These are phyloP conservation scores for Crypturellus tataupa DNA, from an alignment of 2,797 vertebrate species.

Conservation along the genomic window DNA sequence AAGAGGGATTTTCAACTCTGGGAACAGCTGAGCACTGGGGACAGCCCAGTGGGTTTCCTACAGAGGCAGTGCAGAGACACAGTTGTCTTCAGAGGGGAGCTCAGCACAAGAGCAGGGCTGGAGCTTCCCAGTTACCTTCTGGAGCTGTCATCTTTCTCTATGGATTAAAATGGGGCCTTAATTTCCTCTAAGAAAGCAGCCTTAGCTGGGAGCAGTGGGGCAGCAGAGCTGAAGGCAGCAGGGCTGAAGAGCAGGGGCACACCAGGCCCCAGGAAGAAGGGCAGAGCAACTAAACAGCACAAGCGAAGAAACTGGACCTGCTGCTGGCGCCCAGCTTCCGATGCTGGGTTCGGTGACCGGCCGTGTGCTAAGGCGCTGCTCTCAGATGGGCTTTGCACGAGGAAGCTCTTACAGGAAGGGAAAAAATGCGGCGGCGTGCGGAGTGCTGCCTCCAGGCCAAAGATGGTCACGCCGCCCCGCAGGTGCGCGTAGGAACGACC, in stretches of 20 bases:
- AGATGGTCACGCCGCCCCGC: conserved; percentile 40
- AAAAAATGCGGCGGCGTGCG: background rate
- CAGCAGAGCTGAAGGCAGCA: background rate
- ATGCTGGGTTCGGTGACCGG: background rate
- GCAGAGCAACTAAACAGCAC: background rate
- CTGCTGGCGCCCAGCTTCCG: background rate
- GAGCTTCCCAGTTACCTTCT: background rate
- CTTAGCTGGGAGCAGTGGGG: background rate
- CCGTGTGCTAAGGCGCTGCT: background rate
- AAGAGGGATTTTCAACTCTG: background rate
- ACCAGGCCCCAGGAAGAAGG: background rate
- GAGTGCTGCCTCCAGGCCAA: conserved; percentile 8
- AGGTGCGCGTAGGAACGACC: background rate
- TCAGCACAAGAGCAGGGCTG: background rate
- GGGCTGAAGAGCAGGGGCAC: background rate
- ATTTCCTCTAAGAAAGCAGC: background rate
- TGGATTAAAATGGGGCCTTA: background rate
- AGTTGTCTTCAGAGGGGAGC: background rate
- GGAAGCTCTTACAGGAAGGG: conserved; percentile 7
- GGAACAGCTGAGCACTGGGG: background rate
- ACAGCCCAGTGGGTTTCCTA: background rate
- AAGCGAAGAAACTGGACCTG: background rate
- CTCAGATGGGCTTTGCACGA: conserved; percentile 11
- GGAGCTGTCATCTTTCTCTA: background rate
- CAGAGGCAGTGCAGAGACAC: background rate